Evolutionary conservation across 2,888 invertebrate species (phyloP).

Genomic region (Eupelmus urozonus): DNA sequence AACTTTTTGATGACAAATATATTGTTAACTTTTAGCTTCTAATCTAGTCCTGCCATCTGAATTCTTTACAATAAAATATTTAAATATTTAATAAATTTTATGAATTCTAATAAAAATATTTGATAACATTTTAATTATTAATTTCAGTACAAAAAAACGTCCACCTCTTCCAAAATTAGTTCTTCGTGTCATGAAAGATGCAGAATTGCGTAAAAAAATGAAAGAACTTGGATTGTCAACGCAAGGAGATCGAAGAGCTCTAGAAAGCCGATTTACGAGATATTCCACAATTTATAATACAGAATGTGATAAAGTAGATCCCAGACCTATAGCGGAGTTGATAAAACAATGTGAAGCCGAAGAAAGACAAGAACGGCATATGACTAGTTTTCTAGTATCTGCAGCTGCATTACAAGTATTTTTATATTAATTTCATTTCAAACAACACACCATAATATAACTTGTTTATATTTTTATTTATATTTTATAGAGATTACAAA

Average conservation of each 20-base stretch:
- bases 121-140: conserved; percentile 7
- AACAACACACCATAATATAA: background rate
- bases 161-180: conserved; percentile 79
- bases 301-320: conserved; percentile 78
- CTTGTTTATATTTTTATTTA: conserved; percentile 5
- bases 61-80: conserved; percentile 2
- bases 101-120: conserved; percentile 4
- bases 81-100: conserved; percentile 3
- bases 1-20: no score
- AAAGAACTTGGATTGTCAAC: conserved; percentile 77
- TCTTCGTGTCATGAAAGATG: conserved; percentile 78
- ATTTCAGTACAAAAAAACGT: conserved; percentile 65
- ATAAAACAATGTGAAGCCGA: conserved; percentile 76
- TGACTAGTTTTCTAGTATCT: conserved; percentile 58
- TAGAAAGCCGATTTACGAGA: conserved; percentile 74
- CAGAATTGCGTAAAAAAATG: conserved; percentile 76
- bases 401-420: conserved; percentile 14
- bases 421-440: conserved; percentile 25
- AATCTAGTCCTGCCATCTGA: no score
- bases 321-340: conserved; percentile 74
- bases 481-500: conserved; percentile 68
- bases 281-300: conserved; percentile 76
- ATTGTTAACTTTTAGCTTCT: no score
- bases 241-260: conserved; percentile 76
- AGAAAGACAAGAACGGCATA: conserved; percentile 72